Evolutionary conservation across 2,113 vertebrate genomes (phyloP).

Genomic region (Neolamprologus falcicula): DNA sequence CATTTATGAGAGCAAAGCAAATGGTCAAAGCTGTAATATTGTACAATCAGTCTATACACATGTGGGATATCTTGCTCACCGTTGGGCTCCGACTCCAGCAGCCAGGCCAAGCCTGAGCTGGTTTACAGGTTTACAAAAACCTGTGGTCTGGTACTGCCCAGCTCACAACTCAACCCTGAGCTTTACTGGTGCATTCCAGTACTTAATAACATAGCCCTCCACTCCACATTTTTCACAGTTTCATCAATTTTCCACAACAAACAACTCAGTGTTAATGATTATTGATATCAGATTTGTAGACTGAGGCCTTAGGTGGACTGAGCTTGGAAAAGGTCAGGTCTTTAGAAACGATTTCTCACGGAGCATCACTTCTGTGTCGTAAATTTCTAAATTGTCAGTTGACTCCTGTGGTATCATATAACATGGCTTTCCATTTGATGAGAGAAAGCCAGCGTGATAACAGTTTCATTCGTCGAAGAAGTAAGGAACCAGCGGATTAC

Average conservation of each 20-base stretch:
- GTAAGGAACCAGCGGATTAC: neutral
- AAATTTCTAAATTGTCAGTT: neutral
- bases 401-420: neutral
- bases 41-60: neutral
- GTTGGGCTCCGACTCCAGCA: neutral
- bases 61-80: neutral
- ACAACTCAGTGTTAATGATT: neutral
- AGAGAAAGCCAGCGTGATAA: neutral
- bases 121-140: neutral
- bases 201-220: neutral
- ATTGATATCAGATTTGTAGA: neutral
- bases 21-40: neutral
- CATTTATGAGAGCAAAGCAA: neutral
- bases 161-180: neutral
- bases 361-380: neutral
- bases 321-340: neutral
- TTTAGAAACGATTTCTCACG: neutral
- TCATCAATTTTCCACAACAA: neutral
- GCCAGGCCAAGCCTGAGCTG: neutral
- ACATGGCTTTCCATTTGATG: neutral
- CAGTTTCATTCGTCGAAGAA: neutral
- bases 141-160: neutral
- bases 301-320: neutral
- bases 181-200: neutral
- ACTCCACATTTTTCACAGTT: neutral